Conservation (phyloP, 1,140 invertebrate species). For the Listronotus oregonensis region DNA sequence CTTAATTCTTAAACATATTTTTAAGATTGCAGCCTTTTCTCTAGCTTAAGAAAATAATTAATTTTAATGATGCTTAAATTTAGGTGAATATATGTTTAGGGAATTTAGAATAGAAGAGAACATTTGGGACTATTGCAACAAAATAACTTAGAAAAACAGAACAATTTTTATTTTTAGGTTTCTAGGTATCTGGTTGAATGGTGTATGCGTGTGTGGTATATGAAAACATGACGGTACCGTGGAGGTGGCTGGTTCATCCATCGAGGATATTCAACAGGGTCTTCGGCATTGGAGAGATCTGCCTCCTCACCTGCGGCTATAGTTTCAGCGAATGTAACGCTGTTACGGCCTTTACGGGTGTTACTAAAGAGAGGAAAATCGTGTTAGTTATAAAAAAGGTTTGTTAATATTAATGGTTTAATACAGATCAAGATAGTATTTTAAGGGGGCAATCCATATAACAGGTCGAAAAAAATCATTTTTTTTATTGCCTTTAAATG, state of each 20-base stretch:
- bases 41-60: no score
- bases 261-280: slow-evolving; percentile 54
- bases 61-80: no score
- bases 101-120: no score
- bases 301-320: slow-evolving; percentile 47
- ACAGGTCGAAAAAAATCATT: no score
- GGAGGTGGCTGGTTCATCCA: slow-evolving; percentile 57
- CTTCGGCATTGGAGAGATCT: slow-evolving; percentile 49
- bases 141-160: not conserved
- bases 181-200: slow-evolving; percentile 2
- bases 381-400: slow-evolving; percentile 8
- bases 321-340: slow-evolving; percentile 55
- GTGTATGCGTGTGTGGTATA: slow-evolving; percentile 28
- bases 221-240: slow-evolving; percentile 48
- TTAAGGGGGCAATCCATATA: no score
- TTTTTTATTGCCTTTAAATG: no score
- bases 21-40: no score
- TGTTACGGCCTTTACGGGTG: slow-evolving; percentile 48
- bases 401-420: no score
- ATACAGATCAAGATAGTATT: no score
- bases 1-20: no score
- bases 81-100: no score
- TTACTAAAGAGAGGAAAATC: slow-evolving; percentile 36
- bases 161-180: slow-evolving; percentile 4
- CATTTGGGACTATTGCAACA: not conserved